Percentiles rank a stretch among this genome's conserved stretches.
Conservation (phyloP, 2,888 invertebrate species). For the Heliconius aoede region DNA sequence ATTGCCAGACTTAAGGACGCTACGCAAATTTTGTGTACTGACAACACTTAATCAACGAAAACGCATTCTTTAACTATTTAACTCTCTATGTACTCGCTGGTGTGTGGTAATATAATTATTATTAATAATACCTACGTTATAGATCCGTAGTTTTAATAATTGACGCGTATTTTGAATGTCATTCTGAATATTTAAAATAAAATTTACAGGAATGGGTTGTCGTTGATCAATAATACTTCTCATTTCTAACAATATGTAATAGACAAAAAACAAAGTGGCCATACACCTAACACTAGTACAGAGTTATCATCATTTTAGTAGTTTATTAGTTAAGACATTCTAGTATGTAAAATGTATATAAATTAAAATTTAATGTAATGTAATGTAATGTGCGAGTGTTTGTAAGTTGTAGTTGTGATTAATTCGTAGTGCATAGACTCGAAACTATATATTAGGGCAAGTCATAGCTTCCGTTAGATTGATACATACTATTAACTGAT, state of each 20-base stretch:
- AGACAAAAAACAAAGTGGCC: conserved; percentile 55
- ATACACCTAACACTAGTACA: conserved; percentile 66
- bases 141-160: conserved; percentile 17
- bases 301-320: conserved; percentile 62
- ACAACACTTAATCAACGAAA: conserved; percentile 39
- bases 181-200: conserved; percentile 14
- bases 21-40: conserved; percentile 22
- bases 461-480: conserved; percentile 42
- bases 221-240: conserved; percentile 19
- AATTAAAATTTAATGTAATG: conserved; percentile 79
- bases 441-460: conserved; percentile 49
- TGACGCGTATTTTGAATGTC: conserved; percentile 49
- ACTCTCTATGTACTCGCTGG: conserved; percentile 60
- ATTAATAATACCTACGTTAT: conserved; percentile 40
- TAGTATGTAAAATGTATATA: conserved; percentile 80
- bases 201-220: conserved; percentile 19
- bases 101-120: conserved; percentile 61
- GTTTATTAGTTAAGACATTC: conserved; percentile 70
- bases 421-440: conserved; percentile 69
- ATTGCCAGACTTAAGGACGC: background rate
- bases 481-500: conserved; percentile 34
- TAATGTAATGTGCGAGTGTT: conserved; percentile 82
- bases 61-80: conserved; percentile 50
- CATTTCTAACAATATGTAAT: conserved; percentile 18
- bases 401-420: conserved; percentile 81